These are phyloP conservation scores for Aplochiton taeniatus DNA, from an alignment of 2,797 vertebrate species.

Conservation along the genomic window DNA sequence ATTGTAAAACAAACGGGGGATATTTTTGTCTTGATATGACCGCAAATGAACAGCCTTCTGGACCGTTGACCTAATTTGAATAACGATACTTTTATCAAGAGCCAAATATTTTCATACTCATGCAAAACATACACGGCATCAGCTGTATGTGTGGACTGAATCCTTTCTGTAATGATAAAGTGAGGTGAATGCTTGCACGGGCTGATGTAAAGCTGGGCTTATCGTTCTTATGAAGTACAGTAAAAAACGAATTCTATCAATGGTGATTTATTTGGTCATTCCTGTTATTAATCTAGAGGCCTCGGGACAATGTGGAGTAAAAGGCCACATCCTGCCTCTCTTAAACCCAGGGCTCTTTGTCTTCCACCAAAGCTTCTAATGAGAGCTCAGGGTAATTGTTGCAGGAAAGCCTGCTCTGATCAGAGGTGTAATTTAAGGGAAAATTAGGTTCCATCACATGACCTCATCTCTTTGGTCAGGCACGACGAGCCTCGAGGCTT, in stretches of 20 bases:
- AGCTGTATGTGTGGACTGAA: slow-evolving; percentile 40
- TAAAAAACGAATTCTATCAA: too few species aligned
- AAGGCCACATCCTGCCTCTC: slow-evolving; percentile 21
- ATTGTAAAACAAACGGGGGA: too few species aligned
- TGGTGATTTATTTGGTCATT: too few species aligned
- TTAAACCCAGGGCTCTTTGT: slow-evolving; percentile 47
- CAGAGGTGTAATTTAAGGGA: slow-evolving; percentile 80
- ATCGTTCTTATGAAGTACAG: too few species aligned
- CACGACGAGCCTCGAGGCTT: slow-evolving; percentile 65
- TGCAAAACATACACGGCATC: too few species aligned
- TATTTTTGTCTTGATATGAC: too few species aligned
- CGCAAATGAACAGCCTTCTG: too few species aligned
- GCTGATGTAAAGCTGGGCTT: slow-evolving; percentile 39
- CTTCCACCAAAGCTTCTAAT: too few species aligned
- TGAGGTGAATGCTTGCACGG: slow-evolving; percentile 65
- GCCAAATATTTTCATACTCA: slow-evolving; percentile 22
- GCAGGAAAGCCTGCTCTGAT: slow-evolving; percentile 78
- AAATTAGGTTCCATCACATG: slow-evolving; percentile 76
- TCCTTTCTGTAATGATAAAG: slow-evolving; percentile 67
- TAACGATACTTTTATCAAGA: too few species aligned
- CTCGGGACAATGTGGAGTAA: too few species aligned
- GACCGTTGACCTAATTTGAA: too few species aligned
- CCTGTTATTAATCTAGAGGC: too few species aligned
- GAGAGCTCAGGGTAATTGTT: slow-evolving; percentile 79
- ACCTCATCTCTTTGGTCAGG: slow-evolving; percentile 74